Evolutionary conservation across 1,140 invertebrate genomes (phyloP).

Genomic region (Paracyclopina nana): DNA sequence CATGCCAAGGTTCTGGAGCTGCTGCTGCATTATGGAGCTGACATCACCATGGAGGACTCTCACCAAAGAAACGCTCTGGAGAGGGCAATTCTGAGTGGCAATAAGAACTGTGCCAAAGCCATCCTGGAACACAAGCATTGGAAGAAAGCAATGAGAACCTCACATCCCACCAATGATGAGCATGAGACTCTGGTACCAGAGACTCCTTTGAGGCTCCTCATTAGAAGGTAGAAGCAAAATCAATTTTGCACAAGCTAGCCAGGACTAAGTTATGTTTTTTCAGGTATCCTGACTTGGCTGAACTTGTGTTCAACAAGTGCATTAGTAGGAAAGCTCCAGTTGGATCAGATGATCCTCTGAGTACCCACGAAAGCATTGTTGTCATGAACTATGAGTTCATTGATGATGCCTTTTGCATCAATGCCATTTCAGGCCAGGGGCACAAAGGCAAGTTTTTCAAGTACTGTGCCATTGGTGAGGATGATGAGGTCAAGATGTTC

Average conservation of each 20-base stretch:
- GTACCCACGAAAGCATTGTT: background rate
- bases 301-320: slow-evolving; percentile 27
- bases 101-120: slow-evolving; percentile 27
- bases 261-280: no score
- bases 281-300: slow-evolving; percentile 30
- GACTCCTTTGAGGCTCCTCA: slow-evolving; percentile 32
- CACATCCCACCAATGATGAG: background rate
- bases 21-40: slow-evolving; percentile 56
- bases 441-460: background rate
- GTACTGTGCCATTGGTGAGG: background rate
- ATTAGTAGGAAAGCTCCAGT: no score
- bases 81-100: slow-evolving; percentile 26
- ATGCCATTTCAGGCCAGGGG: no score
- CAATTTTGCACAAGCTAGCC: no score
- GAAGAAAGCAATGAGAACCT: slow-evolving; percentile 25
- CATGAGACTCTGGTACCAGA: slow-evolving; percentile 22
- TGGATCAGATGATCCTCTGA: no score
- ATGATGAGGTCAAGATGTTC: background rate
- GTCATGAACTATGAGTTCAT: no score
- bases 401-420: slow-evolving; percentile 22
- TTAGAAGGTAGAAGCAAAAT: no score
- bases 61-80: slow-evolving; percentile 29
- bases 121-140: slow-evolving; percentile 28
- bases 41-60: slow-evolving; percentile 26
- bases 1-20: slow-evolving; percentile 50